These are phyloP conservation scores for Furnarius figulus DNA, from an alignment of 2,113 vertebrate genomes.

Conservation along the genomic window DNA sequence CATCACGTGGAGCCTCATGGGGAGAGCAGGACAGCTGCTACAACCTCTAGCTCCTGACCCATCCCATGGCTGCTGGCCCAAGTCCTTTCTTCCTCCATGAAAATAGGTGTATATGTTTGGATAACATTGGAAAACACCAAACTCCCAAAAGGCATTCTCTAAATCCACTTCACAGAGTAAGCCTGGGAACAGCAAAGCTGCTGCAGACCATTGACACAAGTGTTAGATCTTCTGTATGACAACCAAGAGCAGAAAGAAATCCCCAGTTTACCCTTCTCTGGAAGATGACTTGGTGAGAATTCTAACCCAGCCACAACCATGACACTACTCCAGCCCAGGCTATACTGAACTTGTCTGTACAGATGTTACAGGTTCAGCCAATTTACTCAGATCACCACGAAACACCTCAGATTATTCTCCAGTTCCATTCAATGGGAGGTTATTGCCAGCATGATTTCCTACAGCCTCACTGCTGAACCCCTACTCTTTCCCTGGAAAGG, in stretches of 20 bases:
- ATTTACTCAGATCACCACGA: neutral
- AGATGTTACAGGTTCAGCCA: accelerated
- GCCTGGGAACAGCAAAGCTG: neutral
- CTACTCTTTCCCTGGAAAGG: neutral
- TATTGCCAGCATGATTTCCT: neutral
- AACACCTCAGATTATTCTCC: accelerated
- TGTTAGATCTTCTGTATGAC: neutral
- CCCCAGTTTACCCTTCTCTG: neutral
- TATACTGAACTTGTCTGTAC: too few relatives aligned
- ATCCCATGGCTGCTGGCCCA: accelerated
- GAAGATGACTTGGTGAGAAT: neutral
- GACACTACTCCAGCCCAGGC: neutral
- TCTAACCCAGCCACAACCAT: neutral
- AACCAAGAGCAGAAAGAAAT: neutral
- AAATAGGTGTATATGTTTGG: too few relatives aligned
- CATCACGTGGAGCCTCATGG: accelerated
- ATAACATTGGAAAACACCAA: too few relatives aligned
- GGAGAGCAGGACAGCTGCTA: neutral
- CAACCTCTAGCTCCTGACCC: too few relatives aligned
- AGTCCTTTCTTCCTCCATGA: neutral
- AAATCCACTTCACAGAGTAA: too few relatives aligned
- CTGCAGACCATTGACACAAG: neutral
- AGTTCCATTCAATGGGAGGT: neutral
- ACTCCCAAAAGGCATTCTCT: neutral
- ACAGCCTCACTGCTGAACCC: neutral